A percentile compares a stretch with the other conserved stretches of the same genome.
Evolutionary conservation across 1,140 invertebrate genomes (phyloP).

Genomic region (Zaprionus tsacasi): DNA sequence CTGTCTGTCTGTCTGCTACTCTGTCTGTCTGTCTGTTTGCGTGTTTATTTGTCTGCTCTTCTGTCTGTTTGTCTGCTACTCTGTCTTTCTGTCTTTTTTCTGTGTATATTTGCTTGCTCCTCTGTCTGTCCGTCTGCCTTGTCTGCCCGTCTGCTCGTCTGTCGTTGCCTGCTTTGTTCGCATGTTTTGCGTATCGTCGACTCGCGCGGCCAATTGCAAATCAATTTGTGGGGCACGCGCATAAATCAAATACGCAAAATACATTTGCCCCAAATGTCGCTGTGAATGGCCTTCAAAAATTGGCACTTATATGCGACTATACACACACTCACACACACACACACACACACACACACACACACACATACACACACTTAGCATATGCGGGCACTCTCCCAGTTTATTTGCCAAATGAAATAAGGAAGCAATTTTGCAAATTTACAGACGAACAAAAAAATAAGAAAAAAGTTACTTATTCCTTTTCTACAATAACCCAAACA

Average conservation of each 20-base stretch:
- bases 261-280: conserved; percentile 63
- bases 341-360: conserved; percentile 21
- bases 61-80: not conserved
- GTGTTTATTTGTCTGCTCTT: not conserved
- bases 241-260: conserved; percentile 68
- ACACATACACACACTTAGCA: not conserved
- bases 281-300: conserved; percentile 62
- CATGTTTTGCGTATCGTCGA: conserved; percentile 26
- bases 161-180: conserved; percentile 18
- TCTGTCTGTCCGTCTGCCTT: not conserved
- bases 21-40: not conserved
- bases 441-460: conserved; percentile 50
- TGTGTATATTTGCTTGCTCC: too few relatives aligned
- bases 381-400: conserved; percentile 43
- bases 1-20: not conserved
- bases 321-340: not conserved
- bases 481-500: conserved; percentile 32
- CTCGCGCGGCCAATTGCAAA: conserved; percentile 70
- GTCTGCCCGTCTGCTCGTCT: not conserved
- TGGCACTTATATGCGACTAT: conserved; percentile 26
- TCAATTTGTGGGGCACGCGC: conserved; percentile 66
- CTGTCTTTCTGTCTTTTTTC: not conserved
- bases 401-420: conserved; percentile 82
- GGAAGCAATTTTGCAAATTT: conserved; percentile 80
- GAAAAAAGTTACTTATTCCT: conserved; percentile 40